Base-by-base conservation (phyloP, 1,140 invertebrate species). In the Manduca sexta region DNA sequence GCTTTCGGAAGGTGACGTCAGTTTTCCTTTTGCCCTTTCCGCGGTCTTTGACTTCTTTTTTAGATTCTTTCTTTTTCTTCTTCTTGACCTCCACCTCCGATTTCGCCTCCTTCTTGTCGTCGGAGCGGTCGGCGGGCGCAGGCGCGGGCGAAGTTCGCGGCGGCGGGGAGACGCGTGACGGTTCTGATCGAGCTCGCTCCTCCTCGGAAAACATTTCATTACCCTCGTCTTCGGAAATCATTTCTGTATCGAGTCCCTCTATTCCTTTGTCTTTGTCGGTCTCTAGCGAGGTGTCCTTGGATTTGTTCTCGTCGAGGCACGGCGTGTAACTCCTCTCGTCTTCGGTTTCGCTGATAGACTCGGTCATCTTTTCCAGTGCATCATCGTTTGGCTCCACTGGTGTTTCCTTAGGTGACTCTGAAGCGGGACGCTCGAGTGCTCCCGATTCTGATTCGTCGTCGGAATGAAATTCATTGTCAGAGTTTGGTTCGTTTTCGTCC, bases 1-100 rank as follows among this genome's bases (percentile, higher is more conserved):
- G 82, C 73, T 95, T 95, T 61, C 95, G 96, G 86, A 95, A 97
- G 0, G 90, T 80, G 17, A 91, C 76, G 40, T 84, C 85, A 10
- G 51, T 52, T 61, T 81, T 78, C 18, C 21, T 21, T 45, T 74
- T 77, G 30, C 41, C 56, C 64, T 82, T 85, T 48, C 57, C 82
- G 48, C 83, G 82, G 61, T 78, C 74, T 52, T 78, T 86, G 49
- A 60, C 69, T 60, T 83, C 78, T 62, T 64, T 83, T 65, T 75
- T 82, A 38, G 65, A 75, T 31, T 69, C 74, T 62, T 78, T 85
- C 66, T 76, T 80, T 60, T 74, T 88, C 59, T 86, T 83, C 38
- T 75, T 84, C 55, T 68, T 52, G 17, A 16, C 44, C 65, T 78
- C 74, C 31, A 70, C 81, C 45, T 30, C 68, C 48, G n/a, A 41